These are phyloP conservation scores for Neoascia interrupta DNA, from an alignment of 2,888 invertebrate genomes.

Conservation along the genomic window DNA sequence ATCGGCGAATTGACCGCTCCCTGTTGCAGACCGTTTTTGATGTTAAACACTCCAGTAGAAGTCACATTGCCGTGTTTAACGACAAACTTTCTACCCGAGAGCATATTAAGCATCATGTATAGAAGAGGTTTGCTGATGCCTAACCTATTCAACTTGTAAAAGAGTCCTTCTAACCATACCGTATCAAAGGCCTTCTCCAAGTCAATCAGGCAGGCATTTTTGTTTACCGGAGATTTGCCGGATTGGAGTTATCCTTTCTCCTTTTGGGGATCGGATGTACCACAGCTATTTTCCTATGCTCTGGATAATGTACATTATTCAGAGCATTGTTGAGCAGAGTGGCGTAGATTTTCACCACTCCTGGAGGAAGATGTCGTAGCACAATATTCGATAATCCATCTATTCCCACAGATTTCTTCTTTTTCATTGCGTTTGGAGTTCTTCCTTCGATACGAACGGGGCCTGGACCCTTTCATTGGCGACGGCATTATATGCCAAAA, in stretches of 20 bases:
- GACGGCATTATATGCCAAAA: too few species aligned
- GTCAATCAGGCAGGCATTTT: neutral
- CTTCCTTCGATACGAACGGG: too few species aligned
- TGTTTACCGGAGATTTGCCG: too few species aligned
- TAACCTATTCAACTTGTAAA: neutral
- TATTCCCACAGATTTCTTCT: too few species aligned
- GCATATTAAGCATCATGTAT: neutral
- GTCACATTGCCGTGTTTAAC: neutral
- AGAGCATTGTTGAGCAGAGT: neutral
- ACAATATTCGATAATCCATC: too few species aligned
- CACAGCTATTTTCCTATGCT: too few species aligned
- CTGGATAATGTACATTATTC: too few species aligned
- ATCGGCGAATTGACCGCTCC: neutral
- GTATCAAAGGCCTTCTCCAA: slow-evolving; percentile 1
- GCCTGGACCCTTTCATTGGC: too few species aligned
- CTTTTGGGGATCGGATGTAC: neutral
- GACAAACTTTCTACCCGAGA: neutral
- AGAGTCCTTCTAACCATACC: slow-evolving; percentile 2
- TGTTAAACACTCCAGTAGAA: neutral
- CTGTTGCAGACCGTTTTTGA: neutral
- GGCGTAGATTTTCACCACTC: neutral
- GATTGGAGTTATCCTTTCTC: neutral
- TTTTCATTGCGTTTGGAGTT: too few species aligned
- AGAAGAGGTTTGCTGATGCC: neutral
- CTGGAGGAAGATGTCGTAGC: too few species aligned